Evolutionary conservation across 2,113 vertebrate species (phyloP), one percentile per base, ranked within the genome.

Genomic region (Smithornis capensis): DNA sequence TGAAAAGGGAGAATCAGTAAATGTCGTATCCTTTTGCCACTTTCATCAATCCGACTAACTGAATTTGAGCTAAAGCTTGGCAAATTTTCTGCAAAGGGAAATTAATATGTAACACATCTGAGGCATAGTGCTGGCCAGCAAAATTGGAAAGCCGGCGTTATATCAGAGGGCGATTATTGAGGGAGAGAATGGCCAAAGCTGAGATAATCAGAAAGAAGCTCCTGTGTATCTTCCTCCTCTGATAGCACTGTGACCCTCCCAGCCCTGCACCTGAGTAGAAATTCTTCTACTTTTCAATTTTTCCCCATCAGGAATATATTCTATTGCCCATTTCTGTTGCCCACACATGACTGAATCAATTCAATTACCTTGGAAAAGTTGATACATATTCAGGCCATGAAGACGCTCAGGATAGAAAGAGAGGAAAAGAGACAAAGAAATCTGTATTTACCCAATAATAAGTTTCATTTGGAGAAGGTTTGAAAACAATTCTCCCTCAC

Each of bases 1-100:
- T 99, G 99, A 99, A 99, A 98, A 99, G 99, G 98, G 98, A 98
- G 98, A 99, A 99, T 99, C 98, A 99, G 98, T 98, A 98, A 98
- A 98, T 97, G 99, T 99, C 99, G 97, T 98, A 99, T 99, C 99
- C 98, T 98, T 98, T 99, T 98, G 98, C 98, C 98, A 98, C 98
- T 98, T 98, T 99, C 99, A 99, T 99, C 99, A 99, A 99, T 99
- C 99, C 99, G 95, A 97, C 98, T 99, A 99, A 99, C 98, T 98
- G 99, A 99, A 99, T 99, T 98, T 98, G 99, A 99, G 98, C 98
- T 97, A 98, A 98, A 97, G 98, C 98, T 97, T 97, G 97, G 98
- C 98, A 99, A 98, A 98, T 98, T 98, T 98, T 98, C 98, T 97
- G 97, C 98, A 98, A 98, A 96, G 98, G 98, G 99, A 99, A 98